Base-by-base conservation (phyloP, 2,888 invertebrate species). In the Spicauda simplicius region DNA sequence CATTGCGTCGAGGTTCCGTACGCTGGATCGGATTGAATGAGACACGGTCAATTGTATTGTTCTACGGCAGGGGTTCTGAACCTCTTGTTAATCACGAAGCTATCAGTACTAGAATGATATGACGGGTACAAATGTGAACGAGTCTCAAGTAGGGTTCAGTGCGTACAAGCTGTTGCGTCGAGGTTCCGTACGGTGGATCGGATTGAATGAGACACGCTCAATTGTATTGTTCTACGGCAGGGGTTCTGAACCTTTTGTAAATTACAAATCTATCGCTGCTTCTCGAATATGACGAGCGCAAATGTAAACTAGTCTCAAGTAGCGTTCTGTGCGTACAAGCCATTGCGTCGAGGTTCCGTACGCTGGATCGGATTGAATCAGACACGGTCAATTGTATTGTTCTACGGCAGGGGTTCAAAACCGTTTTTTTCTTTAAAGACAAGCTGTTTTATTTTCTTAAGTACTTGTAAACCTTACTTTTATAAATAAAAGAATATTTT, bases 1-100 rank as follows among this genome's bases (percentile, higher is more conserved):
- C 52, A 48, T 58, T 57, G 52, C 53, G 41, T 53, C 25, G 53
- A 25, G 59, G 65, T 59, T 65, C 58, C 65, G 59, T 59, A 59
- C 45, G 53, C 18, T 54, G 59, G 41, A 59, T 30, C 45, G 45
- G 53, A 65, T 59, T 30, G 53, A 30, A 41, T 58, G 20, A 45
- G 58, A 65, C 19, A 54, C 65, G 59, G 52, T 53, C 20, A 59
- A 45, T 59, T 52, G 45, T 45, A 59, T 59, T 52, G 45, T 45
- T 53, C 53, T 19, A 37, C 41, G 20, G 10, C 41, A 52, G 56
- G 18, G 50, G 56, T 50, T 57, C 56, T 50, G 50, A 19, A 50
- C 12, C 56, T 50, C 37, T 57, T 48, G n/a, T n/a, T n/a, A n/a
- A n/a, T n/a, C n/a, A n/a, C n/a, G n/a, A n/a, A n/a, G n/a, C n/a